Evolutionary conservation across 2,113 vertebrate species (phyloP), one percentile per base, ranked within the genome.

Genomic region (Gavia stellata): DNA sequence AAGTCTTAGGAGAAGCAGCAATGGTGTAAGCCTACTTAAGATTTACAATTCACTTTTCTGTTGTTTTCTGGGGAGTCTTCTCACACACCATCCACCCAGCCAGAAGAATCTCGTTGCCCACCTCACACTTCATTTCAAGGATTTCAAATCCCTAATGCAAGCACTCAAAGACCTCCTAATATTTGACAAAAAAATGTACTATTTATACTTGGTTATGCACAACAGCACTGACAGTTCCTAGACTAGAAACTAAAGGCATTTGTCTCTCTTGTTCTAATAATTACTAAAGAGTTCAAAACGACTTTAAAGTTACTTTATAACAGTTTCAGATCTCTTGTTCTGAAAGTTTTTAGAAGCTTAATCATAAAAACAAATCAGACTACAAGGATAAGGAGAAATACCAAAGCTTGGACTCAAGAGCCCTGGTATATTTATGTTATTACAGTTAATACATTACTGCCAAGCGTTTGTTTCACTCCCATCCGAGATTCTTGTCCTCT

Each of bases 11-110:
- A 81, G 38, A 91, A 73, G 50, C 23, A 40, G 40, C 25, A 84
- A 49, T 3, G 5, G 58, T 40, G 66, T 34, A 65, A 61, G 28
- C 26, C 36, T 70, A 5, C 19, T 50, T 31, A 34, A 63, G 62
- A 72, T 29, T 58, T 56, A 62, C 3, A 66, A 4, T 63, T 82
- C 40, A 50, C 16, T 71, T 11, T 55, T 79, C 26, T 4, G 0
- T 20, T 86, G 44, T 92, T 78, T 89, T 75, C 52, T 53, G 47
- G 16, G 31, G 10, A 58, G 29, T 26, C 61, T 86, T 61, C 58
- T 86, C n/a, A 75, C 29, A 10, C 2, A 0, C 38, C 15, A 59
- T 3, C 18, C 74, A 95, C 3, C 1, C n/a, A 75, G 34, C 0
- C 4, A 58, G 53, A 56, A 75, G 7, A 86, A 83, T 34, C 40